Conservation (phyloP, 1,140 invertebrate species). For the Drosophila baimaii region DNA sequence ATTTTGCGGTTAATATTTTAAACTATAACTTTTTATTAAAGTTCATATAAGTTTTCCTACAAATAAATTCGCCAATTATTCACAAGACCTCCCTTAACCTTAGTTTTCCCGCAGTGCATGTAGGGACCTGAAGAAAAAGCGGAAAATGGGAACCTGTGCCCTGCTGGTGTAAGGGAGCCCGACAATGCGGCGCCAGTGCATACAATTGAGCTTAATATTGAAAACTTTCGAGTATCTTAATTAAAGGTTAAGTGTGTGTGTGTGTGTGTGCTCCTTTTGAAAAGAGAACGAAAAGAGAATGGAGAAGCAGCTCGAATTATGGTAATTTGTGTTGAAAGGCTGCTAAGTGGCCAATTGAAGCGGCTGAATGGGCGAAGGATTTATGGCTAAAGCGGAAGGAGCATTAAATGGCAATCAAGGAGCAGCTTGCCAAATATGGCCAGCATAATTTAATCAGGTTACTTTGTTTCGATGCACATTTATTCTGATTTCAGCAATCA, state of each 20-base stretch:
- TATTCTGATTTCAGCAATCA: conserved; percentile 6
- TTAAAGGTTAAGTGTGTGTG: conserved; percentile 77
- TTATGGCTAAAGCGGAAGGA: conserved; percentile 31
- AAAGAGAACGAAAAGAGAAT: conserved; percentile 62
- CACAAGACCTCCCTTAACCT: too few species aligned
- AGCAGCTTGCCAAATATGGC: conserved; percentile 10
- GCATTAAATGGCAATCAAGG: conserved; percentile 38
- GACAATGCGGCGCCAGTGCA: conserved; percentile 66
- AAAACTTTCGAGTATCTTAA: conserved; percentile 81
- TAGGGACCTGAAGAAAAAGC: conserved; percentile 23
- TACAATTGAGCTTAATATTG: conserved; percentile 75
- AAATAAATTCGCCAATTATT: neutral
- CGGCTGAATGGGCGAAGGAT: conserved; percentile 43
- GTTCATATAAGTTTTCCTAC: too few species aligned
- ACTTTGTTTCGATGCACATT: conserved; percentile 15
- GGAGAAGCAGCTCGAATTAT: conserved; percentile 53
- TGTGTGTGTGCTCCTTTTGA: conserved; percentile 66
- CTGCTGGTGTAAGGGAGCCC: conserved; percentile 39
- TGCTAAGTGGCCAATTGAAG: conserved; percentile 53
- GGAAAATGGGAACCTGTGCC: conserved; percentile 35
- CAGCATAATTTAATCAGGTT: conserved; percentile 21
- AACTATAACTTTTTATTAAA: neutral
- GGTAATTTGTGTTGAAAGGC: conserved; percentile 51
- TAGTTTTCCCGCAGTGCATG: neutral
- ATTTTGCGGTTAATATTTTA: neutral